Conservation (phyloP, 37 sponge, comb jelly and placozoan species). For the Mnemiopsis leidyi region DNA sequence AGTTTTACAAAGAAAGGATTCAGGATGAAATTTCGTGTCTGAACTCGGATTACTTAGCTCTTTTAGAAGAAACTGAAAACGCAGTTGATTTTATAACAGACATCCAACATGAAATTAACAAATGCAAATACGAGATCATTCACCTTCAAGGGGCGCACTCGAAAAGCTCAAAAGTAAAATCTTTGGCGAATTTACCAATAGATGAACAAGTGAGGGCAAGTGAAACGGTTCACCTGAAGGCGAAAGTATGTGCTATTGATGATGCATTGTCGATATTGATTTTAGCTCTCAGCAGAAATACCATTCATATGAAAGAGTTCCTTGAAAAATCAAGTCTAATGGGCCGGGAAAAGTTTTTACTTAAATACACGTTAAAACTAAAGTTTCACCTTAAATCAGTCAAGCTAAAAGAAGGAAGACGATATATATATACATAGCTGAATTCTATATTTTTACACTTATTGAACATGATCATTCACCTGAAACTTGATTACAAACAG, state of each 20-base stretch:
- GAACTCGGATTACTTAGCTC: background rate
- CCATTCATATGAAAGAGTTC: background rate
- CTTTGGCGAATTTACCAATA: background rate
- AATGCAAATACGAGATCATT: background rate
- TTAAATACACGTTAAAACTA: too few species aligned
- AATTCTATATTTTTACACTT: too few species aligned
- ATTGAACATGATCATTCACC: too few species aligned
- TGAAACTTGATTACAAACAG: too few species aligned
- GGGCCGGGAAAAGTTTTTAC: background rate
- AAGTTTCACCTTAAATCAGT: too few species aligned
- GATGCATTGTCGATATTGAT: background rate
- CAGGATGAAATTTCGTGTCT: background rate
- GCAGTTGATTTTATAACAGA: background rate
- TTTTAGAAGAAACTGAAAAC: background rate
- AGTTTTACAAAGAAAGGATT: background rate
- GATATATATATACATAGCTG: too few species aligned
- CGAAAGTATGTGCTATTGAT: background rate
- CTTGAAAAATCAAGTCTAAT: background rate
- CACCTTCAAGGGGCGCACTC: background rate
- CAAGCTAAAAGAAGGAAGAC: too few species aligned
- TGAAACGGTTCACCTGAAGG: background rate
- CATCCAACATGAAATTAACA: background rate
- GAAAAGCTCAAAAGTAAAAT: background rate
- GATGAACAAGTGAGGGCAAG: background rate
- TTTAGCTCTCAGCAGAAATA: background rate